Evolutionary conservation across 2,888 invertebrate species (phyloP), one percentile per base, ranked within the genome.

Genomic region (Volucella bombylans): DNA sequence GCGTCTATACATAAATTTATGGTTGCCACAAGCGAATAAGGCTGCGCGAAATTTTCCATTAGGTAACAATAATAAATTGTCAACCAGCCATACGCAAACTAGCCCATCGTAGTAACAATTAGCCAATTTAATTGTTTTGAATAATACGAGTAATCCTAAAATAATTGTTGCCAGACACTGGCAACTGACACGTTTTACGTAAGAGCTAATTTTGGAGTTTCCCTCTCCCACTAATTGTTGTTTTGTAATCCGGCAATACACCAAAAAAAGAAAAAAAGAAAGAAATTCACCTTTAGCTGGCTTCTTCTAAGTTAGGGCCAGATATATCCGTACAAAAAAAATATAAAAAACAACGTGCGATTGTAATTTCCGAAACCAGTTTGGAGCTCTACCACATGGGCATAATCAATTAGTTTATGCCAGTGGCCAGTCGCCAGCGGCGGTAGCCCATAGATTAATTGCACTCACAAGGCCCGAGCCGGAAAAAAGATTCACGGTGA

Each of bases 371-470:
- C 23, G n/a, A 61, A 76, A 76, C 76, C 76, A 76, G 49, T 76
- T 68, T 18, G 49, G 45, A 41, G 49, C 50, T 49, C 55, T 61
- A 62, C 54, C 31, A 38, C 47, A 62, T 12, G 64, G 49, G 68
- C 77, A 78, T 78, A 78, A 52, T 78, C 69, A 78, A 78, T 78
- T 54, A 78, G 64, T n/a, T 62, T 69, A 69, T 62, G 69, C 77
- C 77, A 76, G 61, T 15, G 77, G 54, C 43, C n/a, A 39, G 15
- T 23, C 52, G 15, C n/a, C 10, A 61, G 57, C 15, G 31, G 23
- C 15, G 57, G 8, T 8, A 4, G 12, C 11, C 39, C 31, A 57
- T 57, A 31, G 39, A 61, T 54, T 54, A 49, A 62, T 43, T 54
- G 68, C 73, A 69, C 79, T 69, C 31, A 62, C 71, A 64, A 50